phyloP scores from a whole-genome alignment of 2,113 vertebrate genomes.

The Anhinga rufa region DNA sequence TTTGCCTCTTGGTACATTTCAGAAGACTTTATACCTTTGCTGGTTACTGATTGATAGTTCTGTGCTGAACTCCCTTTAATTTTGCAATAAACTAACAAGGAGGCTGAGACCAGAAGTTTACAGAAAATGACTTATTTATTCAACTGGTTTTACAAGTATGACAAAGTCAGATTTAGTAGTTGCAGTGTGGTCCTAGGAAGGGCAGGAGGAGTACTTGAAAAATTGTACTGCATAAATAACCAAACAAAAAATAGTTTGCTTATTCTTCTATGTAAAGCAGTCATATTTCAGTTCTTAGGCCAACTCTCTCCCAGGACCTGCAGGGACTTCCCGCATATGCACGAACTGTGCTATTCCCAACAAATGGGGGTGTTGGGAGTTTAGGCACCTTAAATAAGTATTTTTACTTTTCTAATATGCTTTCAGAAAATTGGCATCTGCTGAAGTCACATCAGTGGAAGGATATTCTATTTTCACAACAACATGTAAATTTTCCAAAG shows the following conservation, averaged over 20 bases:
- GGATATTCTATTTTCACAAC: background rate
- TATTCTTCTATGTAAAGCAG: conserved; percentile 8
- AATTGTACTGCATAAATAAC: conserved; percentile 50
- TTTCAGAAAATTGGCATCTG: background rate
- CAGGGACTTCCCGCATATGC: background rate
- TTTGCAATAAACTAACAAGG: conserved; percentile 79
- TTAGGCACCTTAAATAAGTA: background rate
- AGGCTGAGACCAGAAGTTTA: conserved; percentile 72
- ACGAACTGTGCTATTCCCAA: background rate
- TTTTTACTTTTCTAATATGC: background rate
- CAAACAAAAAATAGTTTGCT: conserved; percentile 54
- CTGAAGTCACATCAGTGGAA: background rate
- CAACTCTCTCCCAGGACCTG: background rate
- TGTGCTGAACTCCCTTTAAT: conserved; percentile 70
- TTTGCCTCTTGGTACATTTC: conserved; percentile 45
- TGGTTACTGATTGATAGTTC: conserved; percentile 76
- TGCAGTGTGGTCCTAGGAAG: conserved; percentile 67
- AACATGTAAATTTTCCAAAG: background rate
- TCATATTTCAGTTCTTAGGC: background rate
- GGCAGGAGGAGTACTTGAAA: conserved; percentile 54
- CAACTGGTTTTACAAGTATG: conserved; percentile 59
- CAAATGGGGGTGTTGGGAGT: background rate
- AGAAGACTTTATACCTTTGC: conserved; percentile 67
- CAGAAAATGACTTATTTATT: conserved; percentile 73
- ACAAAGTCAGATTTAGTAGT: conserved; percentile 66